Base-by-base conservation (phyloP, 2,797 vertebrate species). In the Nasua narica region DNA sequence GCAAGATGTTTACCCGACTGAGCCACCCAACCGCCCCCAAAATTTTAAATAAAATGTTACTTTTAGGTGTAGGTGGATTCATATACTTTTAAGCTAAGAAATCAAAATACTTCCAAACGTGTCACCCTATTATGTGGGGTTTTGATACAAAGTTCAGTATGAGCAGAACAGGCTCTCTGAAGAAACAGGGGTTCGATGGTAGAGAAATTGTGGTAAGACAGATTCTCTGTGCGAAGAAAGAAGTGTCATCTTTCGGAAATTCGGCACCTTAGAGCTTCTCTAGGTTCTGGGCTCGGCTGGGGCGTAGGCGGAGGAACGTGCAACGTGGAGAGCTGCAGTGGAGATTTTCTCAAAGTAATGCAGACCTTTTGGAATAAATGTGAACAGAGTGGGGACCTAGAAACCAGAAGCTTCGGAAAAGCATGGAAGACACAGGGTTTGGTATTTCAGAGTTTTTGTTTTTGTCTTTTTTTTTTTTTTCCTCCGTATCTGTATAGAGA, bases 291-390 rank as follows among this genome's bases (percentile, higher is more conserved):
- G 23, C 12, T 6, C 37, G 23, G 37, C 48, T 54, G 11, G 29
- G 12, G 12, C 11, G 2, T 9, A 2, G 21, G 23, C 2, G 2
- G 2, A 56, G 9, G 1, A 16, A 12, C 8, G 7, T 15, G 77
- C 25, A 52, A n/a, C 40, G 58, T n/a, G 6, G 11, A 35, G 7
- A 54, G 67, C 3, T 3, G 12, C 3, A 13, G 6, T 7, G 7
- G 19, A 19, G 1, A 40, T 2, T 25, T 32, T 35, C 35, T 11
- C 16, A 50, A 43, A 62, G 43, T 54, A 43, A 62, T 21, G 4
- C n/a, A 29, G 21, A 52, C 1, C 3, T 4, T 52, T 4, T 15
- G 43, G 35, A 18, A 5, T 40, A 16, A 16, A 67, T 5, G 6
- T 3, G n/a, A 50, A 35, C 0, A n/a, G 5, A 35, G 12, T 32